A percentile compares a stretch with the other conserved stretches of the same genome.
phyloP scores from a whole-genome alignment of 1,140 invertebrate species.

The Heliconius melpomene region DNA sequence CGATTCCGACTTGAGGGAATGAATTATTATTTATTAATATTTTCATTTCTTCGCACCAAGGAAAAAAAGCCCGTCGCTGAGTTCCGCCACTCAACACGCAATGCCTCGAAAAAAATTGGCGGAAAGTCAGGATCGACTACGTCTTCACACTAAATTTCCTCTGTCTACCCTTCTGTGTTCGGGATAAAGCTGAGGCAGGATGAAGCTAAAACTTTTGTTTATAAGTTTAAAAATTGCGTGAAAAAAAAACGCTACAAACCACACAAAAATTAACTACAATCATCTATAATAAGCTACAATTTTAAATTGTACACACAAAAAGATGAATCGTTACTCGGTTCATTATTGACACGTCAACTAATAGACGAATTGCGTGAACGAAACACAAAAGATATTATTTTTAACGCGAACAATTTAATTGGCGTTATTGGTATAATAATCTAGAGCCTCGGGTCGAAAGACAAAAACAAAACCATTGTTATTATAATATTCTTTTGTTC shows the following conservation, averaged over 20 bases:
- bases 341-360: conserved; percentile 55
- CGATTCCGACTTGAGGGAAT: no score
- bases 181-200: no score
- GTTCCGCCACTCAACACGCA: no score
- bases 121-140: no score
- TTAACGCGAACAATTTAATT: conserved; percentile 29
- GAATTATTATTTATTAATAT: no score
- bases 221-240: not conserved
- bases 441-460: not conserved
- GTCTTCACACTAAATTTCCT: no score
- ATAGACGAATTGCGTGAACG: conserved; percentile 54
- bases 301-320: conserved; percentile 4
- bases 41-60: no score
- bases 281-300: not conserved
- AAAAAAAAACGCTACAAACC: not conserved
- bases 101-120: no score
- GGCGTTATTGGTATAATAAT: conserved; percentile 6
- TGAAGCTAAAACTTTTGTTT: not conserved
- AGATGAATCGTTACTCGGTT: conserved; percentile 16
- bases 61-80: no score
- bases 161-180: no score
- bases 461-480: not conserved
- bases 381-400: conserved; percentile 52
- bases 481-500: not conserved
- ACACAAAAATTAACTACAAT: not conserved